Base-by-base conservation (phyloP, 2,797 vertebrate species). In the Tragelaphus oryx region DNA sequence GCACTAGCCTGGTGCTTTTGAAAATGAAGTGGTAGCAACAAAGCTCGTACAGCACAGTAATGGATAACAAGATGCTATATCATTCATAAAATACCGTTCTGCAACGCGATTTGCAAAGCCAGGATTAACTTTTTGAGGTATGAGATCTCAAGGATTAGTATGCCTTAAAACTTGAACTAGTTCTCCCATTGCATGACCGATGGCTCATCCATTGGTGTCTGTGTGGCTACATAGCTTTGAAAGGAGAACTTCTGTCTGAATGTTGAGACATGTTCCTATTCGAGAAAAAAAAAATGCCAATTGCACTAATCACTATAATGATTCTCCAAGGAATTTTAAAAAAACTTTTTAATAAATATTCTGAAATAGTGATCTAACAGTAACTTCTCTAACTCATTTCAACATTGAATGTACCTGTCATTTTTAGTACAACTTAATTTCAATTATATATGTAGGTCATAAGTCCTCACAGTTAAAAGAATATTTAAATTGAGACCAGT, bases 401-500 rank as follows among this genome's bases (percentile, higher is more conserved):
- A 96, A 71, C 16, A 89, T n/a, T 24, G 83, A 94, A 62, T 33
- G 93, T 74, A 93, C 60, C 83, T 96, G 57, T 68, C 94, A 89
- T 89, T 79, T 89, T 92, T 78, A 50, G 13, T 54, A 10, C 24
- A 87, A 59, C 41, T 91, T 95, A 86, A 92, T 94, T 96, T 95
- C 76, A 96, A 87, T 96, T 93, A 92, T 75, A 92, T 71, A 83
- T 37, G 37, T 86, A 78, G 76, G 62, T 55, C 48, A 30, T 87
- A 94, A 74, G 41, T 93, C 93, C 91, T 97, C 79, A 84, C 75
- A 94, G 55, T 94, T 96, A 94, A 93, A 92, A 89, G 11, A 57
- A 16, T 24, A 95, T 96, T 93, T 89, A 94, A 93, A 89, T 1
- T 60, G 57, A 93, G 41, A 89, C 37, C 18, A 95, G 24, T 5